These are phyloP conservation scores for Plemyria rubiginata DNA, from an alignment of 2,888 invertebrate genomes.

Conservation along the genomic window DNA sequence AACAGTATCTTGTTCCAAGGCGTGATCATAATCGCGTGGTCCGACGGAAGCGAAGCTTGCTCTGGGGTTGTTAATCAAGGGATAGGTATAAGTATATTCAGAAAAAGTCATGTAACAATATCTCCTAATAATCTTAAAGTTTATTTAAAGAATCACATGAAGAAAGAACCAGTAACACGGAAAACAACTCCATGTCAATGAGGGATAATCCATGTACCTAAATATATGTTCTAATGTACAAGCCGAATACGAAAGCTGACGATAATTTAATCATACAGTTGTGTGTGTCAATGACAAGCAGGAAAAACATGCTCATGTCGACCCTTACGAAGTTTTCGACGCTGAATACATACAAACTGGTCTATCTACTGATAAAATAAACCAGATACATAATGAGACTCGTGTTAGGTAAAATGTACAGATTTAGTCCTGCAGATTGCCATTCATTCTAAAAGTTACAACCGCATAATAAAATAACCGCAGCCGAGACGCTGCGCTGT, in stretches of 20 bases:
- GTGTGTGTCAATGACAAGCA: neutral
- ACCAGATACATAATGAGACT: too few species aligned
- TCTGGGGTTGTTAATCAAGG: too few species aligned
- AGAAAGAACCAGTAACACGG: neutral
- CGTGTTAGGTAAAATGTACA: too few species aligned
- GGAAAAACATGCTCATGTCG: neutral
- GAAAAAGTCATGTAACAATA: too few species aligned
- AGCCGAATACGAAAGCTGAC: constrained; percentile 2
- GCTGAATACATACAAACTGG: too few species aligned
- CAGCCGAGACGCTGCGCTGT: neutral
- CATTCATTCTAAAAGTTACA: neutral
- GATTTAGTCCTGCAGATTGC: neutral
- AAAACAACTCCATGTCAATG: neutral
- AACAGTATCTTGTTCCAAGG: too few species aligned
- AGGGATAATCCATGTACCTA: neutral
- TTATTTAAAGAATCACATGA: neutral
- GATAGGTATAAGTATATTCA: too few species aligned
- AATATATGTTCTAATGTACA: neutral
- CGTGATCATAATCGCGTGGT: too few species aligned
- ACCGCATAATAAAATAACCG: constrained; percentile 4
- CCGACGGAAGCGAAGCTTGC: too few species aligned
- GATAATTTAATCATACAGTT: neutral
- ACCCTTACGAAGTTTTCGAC: neutral
- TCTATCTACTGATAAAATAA: too few species aligned
- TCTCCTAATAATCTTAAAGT: too few species aligned